Conservation (phyloP, 92 coral and sea anemone species). For the Epizoanthus stellaris region DNA sequence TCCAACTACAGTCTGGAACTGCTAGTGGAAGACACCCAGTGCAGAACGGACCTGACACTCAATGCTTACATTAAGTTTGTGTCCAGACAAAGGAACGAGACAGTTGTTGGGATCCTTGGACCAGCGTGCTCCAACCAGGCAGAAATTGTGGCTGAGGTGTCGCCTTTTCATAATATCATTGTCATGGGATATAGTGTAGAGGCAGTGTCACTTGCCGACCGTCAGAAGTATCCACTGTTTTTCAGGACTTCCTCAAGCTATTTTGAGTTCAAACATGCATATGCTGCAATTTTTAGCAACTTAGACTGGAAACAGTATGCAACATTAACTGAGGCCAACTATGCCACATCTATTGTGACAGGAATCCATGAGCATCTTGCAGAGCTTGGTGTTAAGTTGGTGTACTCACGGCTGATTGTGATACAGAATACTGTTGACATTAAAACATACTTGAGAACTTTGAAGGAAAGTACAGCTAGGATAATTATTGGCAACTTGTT, state of each 20-base stretch:
- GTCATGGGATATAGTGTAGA: slow-evolving; percentile 92
- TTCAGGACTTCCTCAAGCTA: slow-evolving; percentile 89
- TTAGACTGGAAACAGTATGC: slow-evolving; percentile 87
- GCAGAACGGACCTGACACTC: slow-evolving; percentile 79
- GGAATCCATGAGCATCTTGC: slow-evolving; percentile 74
- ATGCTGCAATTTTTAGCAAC: slow-evolving; percentile 67
- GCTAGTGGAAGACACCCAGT: slow-evolving; percentile 76
- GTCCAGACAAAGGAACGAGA: slow-evolving; percentile 56
- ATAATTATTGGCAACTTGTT: slow-evolving; percentile 78
- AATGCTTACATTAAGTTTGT: slow-evolving; percentile 84
- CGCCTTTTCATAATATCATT: slow-evolving; percentile 77
- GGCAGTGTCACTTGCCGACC: slow-evolving; percentile 78
- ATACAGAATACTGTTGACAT: slow-evolving; percentile 74
- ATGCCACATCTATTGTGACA: slow-evolving; percentile 76
- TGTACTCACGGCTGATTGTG: slow-evolving; percentile 75
- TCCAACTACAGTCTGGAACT: slow-evolving; percentile 71
- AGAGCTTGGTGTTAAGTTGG: slow-evolving; percentile 63
- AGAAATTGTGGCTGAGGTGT: slow-evolving; percentile 84
- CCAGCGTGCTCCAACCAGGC: slow-evolving; percentile 89
- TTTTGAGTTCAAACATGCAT: slow-evolving; percentile 81
- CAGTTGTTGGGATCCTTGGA: slow-evolving; percentile 79
- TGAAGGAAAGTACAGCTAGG: slow-evolving; percentile 67
- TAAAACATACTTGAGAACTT: slow-evolving; percentile 71
- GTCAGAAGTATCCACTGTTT: slow-evolving; percentile 74
- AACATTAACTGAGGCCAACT: slow-evolving; percentile 81